Conservation (phyloP, 2,113 vertebrate species). For the Melozone crissalis region DNA sequence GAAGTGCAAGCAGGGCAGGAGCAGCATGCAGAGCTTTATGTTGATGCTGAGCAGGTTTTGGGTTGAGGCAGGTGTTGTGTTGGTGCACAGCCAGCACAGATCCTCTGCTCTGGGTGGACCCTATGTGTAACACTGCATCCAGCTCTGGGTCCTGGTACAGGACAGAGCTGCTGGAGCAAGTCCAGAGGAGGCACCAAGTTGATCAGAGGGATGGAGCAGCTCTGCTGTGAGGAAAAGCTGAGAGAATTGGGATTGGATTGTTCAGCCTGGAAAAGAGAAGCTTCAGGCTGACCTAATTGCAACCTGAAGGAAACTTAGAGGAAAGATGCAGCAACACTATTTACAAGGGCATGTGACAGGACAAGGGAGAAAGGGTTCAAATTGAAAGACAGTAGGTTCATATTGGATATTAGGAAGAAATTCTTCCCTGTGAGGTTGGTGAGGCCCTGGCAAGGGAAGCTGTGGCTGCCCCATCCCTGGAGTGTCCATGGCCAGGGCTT, state of each 20-base stretch:
- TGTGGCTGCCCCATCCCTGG: not conserved
- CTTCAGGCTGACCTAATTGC: not conserved
- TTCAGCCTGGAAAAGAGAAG: not conserved
- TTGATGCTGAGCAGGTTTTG: not conserved
- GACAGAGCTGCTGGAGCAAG: not conserved
- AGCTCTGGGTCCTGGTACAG: not conserved
- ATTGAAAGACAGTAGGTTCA: not conserved
- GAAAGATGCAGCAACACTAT: not conserved
- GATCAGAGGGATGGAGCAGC: not conserved
- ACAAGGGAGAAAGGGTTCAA: not conserved
- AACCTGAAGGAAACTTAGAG: not conserved
- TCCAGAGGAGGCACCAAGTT: not conserved
- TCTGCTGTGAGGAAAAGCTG: not conserved
- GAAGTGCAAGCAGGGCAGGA: not conserved
- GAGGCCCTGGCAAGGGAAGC: not conserved
- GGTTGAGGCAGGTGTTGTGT: not conserved
- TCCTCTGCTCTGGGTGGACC: not conserved
- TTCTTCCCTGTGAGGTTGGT: not conserved
- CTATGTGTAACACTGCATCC: not conserved
- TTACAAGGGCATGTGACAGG: not conserved
- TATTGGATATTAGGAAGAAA: not conserved
- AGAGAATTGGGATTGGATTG: not conserved
- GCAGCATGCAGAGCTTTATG: rapidly evolving
- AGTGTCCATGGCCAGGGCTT: not conserved
- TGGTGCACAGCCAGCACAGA: too few relatives aligned